Conservation (phyloP, 2,797 vertebrate genomes). For the Ambastaia sidthimunki region DNA sequence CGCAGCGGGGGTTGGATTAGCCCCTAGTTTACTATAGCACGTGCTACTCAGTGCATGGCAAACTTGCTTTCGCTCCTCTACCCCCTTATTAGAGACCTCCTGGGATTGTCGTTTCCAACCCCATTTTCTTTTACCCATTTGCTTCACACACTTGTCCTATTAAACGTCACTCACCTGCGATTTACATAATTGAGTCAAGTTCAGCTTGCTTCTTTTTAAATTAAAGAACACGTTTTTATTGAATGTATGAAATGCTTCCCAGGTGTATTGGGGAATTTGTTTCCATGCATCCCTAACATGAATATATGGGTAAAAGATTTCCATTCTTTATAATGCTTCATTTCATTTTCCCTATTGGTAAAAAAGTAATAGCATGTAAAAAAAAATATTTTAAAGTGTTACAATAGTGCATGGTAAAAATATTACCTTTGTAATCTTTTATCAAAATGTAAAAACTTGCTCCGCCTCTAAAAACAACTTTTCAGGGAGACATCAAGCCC, state of each 20-base stretch:
- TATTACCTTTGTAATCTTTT: not conserved
- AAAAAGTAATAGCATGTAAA: not conserved
- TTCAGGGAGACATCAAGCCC: not conserved
- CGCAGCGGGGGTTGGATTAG: constrained; percentile 80
- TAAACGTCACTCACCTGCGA: constrained; percentile 61
- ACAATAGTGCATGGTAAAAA: not conserved
- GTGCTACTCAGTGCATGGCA: constrained; percentile 78
- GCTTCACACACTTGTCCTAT: constrained; percentile 59
- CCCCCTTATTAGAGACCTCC: constrained; percentile 71
- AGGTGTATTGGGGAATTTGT: constrained; percentile 15
- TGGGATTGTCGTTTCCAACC: constrained; percentile 60
- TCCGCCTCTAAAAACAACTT: not conserved
- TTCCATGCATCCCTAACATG: not conserved
- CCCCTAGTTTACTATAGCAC: constrained; percentile 73
- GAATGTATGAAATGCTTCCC: constrained; percentile 51
- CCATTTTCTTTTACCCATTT: constrained; percentile 60
- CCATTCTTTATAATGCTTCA: not conserved
- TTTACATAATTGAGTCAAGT: constrained; percentile 56
- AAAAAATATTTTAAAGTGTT: too few relatives aligned
- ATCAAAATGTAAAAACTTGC: not conserved
- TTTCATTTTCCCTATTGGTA: not conserved
- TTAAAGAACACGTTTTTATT: constrained; percentile 56
- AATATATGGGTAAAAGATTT: not conserved
- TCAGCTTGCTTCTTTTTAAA: constrained; percentile 30
- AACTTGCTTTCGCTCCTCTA: constrained; percentile 75